These are phyloP conservation scores for Adelges cooleyi DNA, from an alignment of 1,140 invertebrate species.

Conservation along the genomic window DNA sequence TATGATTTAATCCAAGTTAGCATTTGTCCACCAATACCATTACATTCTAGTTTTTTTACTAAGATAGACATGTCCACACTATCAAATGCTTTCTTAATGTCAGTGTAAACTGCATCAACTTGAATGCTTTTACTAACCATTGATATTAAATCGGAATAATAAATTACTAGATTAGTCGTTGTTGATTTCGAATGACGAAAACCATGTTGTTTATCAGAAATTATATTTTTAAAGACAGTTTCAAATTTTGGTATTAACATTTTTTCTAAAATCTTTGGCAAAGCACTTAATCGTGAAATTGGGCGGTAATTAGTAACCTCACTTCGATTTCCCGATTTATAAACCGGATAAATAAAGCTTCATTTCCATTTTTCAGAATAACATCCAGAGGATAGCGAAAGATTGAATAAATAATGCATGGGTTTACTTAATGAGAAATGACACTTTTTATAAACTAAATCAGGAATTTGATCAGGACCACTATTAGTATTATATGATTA, in stretches of 20 bases:
- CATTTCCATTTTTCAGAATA: neutral
- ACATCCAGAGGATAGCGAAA: neutral
- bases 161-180: neutral
- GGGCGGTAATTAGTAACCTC: slow-evolving; percentile 3
- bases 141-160: neutral
- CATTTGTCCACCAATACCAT: neutral
- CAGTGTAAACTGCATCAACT: slow-evolving; percentile 22
- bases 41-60: neutral
- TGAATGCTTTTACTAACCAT: neutral
- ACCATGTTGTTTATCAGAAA: slow-evolving; percentile 9
- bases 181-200: neutral
- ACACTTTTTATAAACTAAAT: neutral
- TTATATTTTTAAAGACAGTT: neutral
- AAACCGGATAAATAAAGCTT: neutral
- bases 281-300: neutral
- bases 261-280: slow-evolving; percentile 9
- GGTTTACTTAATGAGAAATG: neutral
- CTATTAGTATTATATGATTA: neutral
- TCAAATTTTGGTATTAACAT: neutral
- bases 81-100: slow-evolving; percentile 28
- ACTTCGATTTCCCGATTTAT: neutral
- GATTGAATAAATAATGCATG: neutral
- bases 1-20: slow-evolving; percentile 15
- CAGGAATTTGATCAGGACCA: neutral
- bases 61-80: slow-evolving; percentile 11